phyloP scores from a whole-genome alignment of 2,113 vertebrate genomes.

The Melanostigma gelatinosum region DNA sequence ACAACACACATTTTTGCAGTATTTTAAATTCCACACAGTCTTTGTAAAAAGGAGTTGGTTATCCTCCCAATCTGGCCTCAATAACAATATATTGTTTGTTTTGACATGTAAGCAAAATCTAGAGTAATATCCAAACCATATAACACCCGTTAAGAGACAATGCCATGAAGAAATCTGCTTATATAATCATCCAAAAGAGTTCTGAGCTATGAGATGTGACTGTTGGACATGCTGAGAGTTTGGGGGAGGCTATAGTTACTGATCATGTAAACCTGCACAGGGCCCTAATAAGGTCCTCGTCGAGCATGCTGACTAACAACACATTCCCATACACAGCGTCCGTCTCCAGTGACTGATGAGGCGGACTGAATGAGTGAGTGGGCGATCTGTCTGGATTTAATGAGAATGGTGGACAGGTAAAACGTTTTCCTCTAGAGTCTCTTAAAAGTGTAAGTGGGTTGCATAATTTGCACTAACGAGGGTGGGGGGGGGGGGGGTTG shows the following conservation, averaged over 20 bases:
- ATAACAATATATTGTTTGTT: not conserved
- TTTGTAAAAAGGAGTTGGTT: not conserved
- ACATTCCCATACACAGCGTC: not conserved
- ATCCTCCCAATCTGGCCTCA: no score
- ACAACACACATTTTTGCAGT: not conserved
- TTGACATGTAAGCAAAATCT: no score
- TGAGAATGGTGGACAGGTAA: slow-evolving; percentile 59
- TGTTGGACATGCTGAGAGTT: not conserved
- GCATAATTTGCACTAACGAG: slow-evolving; percentile 60
- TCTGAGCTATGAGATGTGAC: not conserved
- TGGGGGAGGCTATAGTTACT: not conserved
- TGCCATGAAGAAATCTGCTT: not conserved
- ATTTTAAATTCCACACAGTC: not conserved
- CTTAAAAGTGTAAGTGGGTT: slow-evolving; percentile 54
- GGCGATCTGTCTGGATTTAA: slow-evolving; percentile 53
- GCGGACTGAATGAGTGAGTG: slow-evolving; percentile 26
- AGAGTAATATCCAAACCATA: not conserved
- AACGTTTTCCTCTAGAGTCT: slow-evolving; percentile 53
- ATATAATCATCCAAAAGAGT: not conserved
- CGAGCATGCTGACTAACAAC: slow-evolving; percentile 6
- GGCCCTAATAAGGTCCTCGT: not conserved
- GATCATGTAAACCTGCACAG: not conserved
- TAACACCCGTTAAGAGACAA: not conserved
- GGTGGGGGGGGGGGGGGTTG: not conserved
- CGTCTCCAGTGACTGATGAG: slow-evolving; percentile 46